Evolutionary conservation across 2,888 invertebrate species (phyloP).

Genomic region (Rhopalosiphum nymphaeae): DNA sequence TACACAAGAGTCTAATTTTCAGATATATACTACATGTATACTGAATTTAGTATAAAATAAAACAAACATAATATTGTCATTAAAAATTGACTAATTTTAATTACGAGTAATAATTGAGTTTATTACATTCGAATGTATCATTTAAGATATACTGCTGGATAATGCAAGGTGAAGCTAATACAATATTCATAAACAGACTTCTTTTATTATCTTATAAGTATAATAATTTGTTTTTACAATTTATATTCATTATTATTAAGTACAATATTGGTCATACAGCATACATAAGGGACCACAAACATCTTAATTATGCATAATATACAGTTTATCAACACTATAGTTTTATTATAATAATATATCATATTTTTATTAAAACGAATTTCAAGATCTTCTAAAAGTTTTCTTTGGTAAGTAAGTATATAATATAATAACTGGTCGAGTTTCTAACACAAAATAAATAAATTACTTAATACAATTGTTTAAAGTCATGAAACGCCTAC

Average conservation of each 20-base stretch:
- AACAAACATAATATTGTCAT: background rate
- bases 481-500: slow-evolving; percentile 56
- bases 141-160: background rate
- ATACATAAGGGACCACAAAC: slow-evolving; percentile 24
- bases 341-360: slow-evolving; percentile 17
- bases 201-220: slow-evolving; percentile 60
- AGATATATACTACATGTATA: background rate
- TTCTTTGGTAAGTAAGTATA: slow-evolving; percentile 60
- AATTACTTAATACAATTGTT: slow-evolving; percentile 47
- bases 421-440: slow-evolving; percentile 52
- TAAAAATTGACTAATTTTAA: background rate
- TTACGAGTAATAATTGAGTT: background rate
- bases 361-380: slow-evolving; percentile 49
- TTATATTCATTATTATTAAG: slow-evolving; percentile 55
- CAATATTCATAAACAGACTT: slow-evolving; percentile 59
- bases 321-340: slow-evolving; percentile 55
- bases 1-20: too few species aligned
- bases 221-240: slow-evolving; percentile 62
- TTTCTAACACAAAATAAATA: slow-evolving; percentile 52
- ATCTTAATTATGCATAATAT: slow-evolving; percentile 34
- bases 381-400: slow-evolving; percentile 38
- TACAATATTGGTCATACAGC: slow-evolving; percentile 56
- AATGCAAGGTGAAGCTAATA: background rate
- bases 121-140: background rate
- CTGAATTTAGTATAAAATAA: background rate